Conservation (phyloP, 1,140 invertebrate genomes). For the Teleogryllus occipitalis region DNA sequence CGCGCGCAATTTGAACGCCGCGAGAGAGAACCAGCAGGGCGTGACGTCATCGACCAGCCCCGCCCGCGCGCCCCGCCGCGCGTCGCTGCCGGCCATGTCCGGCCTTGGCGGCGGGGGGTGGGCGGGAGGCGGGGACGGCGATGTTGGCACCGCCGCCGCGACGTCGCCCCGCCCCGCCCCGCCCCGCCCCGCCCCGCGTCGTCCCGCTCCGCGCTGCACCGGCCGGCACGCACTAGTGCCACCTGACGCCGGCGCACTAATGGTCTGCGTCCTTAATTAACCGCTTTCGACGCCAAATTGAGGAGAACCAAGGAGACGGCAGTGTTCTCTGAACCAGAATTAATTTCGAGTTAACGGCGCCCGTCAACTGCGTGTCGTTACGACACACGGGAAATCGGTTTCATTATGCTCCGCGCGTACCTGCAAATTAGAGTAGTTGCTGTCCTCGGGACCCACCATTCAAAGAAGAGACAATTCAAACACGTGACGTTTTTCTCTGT, state of each 20-base stretch:
- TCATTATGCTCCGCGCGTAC: not conserved
- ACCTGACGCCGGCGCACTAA: not conserved
- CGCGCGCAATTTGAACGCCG: no score
- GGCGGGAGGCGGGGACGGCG: no score
- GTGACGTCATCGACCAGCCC: no score
- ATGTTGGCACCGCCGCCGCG: no score
- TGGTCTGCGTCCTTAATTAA: conserved; percentile 1
- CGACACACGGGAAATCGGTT: not conserved
- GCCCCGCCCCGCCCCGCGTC: no score
- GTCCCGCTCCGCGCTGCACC: not conserved
- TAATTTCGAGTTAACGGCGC: not conserved
- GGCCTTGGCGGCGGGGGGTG: no score
- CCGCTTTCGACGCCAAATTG: not conserved
- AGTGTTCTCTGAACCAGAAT: not conserved
- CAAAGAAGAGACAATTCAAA: not conserved
- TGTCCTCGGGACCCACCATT: not conserved
- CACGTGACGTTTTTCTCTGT: not conserved
- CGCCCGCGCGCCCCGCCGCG: no score
- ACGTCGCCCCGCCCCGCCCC: no score
- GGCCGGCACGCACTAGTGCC: not conserved
- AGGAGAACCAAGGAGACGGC: not conserved
- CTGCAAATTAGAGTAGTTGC: not conserved
- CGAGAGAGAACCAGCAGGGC: no score
- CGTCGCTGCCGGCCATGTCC: no score
- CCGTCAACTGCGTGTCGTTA: not conserved